Evolutionary conservation across 2,113 vertebrate species (phyloP).

Genomic region (Phyllostomus discolor): DNA sequence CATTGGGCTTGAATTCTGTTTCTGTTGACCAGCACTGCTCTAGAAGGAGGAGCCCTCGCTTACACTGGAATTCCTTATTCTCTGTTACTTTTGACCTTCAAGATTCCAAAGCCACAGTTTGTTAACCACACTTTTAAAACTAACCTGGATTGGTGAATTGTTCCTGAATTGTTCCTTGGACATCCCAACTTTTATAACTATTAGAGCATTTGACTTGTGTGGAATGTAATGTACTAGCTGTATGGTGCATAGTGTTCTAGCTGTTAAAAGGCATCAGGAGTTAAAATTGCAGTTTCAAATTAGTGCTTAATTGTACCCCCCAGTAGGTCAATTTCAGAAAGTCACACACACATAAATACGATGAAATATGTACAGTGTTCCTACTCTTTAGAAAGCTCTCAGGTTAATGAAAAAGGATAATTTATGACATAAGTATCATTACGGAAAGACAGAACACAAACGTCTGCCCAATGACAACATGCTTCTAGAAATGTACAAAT

Average conservation of each 20-base stretch:
- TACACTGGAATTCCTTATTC: neutral
- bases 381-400: slow-evolving; percentile 4
- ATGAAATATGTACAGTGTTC: neutral
- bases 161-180: slow-evolving; percentile 4
- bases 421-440: neutral
- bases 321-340: neutral
- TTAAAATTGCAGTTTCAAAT: neutral
- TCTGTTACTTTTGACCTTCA: neutral
- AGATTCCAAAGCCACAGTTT: slow-evolving; percentile 5
- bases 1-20: neutral
- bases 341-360: neutral
- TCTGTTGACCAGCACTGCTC: neutral
- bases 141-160: neutral
- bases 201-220: neutral
- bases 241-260: neutral
- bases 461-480: neutral
- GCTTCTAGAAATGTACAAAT: neutral
- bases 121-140: neutral
- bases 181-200: neutral
- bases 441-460: neutral
- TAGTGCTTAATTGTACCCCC: neutral
- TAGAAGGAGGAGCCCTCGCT: neutral
- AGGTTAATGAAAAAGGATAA: neutral
- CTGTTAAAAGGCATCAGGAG: neutral
- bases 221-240: neutral